Evolutionary conservation across 2,797 vertebrate genomes (phyloP).

Genomic region (Numenius phaeopus): DNA sequence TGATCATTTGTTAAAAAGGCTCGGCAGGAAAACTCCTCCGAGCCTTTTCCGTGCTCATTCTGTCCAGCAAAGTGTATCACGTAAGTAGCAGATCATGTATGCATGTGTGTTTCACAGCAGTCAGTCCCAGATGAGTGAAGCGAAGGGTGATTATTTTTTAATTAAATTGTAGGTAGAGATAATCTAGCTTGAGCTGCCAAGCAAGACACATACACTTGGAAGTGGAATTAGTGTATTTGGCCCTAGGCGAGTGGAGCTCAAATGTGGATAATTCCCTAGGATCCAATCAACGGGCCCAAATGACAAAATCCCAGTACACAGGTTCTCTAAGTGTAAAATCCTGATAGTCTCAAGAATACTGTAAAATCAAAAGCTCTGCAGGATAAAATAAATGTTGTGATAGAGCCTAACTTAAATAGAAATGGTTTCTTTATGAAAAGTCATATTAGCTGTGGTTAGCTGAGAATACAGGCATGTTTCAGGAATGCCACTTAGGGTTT

Average conservation of each 20-base stretch:
- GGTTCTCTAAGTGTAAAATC: slow-evolving; percentile 28
- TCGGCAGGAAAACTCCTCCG: slow-evolving; percentile 95
- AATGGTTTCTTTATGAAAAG: background rate
- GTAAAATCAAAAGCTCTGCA: background rate
- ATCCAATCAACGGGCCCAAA: slow-evolving; percentile 39
- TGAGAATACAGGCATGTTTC: background rate
- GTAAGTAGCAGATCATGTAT: slow-evolving; percentile 82
- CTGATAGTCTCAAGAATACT: background rate
- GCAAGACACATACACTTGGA: slow-evolving; percentile 25
- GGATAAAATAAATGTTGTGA: background rate
- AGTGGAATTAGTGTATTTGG: slow-evolving; percentile 53
- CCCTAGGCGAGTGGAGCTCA: slow-evolving; percentile 28
- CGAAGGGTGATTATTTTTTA: slow-evolving; percentile 5
- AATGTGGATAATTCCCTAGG: slow-evolving; percentile 31
- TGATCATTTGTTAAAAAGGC: slow-evolving; percentile 96
- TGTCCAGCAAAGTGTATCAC: slow-evolving; percentile 93
- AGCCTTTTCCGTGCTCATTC: slow-evolving; percentile 94
- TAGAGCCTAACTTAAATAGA: background rate
- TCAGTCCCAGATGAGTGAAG: background rate
- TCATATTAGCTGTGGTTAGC: background rate
- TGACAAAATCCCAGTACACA: slow-evolving; percentile 3
- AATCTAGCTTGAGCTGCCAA: slow-evolving; percentile 48
- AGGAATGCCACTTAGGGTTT: background rate
- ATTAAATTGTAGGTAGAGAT: slow-evolving; percentile 52
- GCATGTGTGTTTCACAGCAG: background rate